Conservation (phyloP, 64 coral and sea anemone genomes). For the Acropora tenuis region DNA sequence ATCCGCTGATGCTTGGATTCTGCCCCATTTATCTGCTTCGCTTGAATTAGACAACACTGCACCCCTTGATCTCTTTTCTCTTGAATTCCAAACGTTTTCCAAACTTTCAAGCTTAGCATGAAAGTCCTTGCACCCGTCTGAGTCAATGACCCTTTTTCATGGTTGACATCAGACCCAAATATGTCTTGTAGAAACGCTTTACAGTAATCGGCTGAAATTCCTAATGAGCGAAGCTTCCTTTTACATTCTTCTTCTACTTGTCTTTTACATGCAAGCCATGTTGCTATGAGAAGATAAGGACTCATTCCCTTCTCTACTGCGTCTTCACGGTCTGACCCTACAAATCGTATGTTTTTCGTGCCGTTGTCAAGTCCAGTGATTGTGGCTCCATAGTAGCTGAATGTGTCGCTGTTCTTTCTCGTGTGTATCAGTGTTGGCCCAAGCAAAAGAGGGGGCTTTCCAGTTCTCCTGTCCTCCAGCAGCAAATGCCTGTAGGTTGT, state of each 20-base stretch:
- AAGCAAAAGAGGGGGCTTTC: too few relatives aligned
- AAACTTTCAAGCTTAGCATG: too few relatives aligned
- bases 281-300: neutral
- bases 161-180: neutral
- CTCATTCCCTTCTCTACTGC: too few relatives aligned
- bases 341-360: neutral
- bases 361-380: neutral
- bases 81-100: too few relatives aligned
- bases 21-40: too few relatives aligned
- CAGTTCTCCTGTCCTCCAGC: too few relatives aligned
- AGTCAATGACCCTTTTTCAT: neutral
- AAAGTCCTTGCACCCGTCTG: neutral
- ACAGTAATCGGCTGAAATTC: neutral
- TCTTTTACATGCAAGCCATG: slow-evolving; percentile 16
- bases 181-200: neutral
- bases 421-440: slow-evolving; percentile 19
- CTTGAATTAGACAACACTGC: too few relatives aligned
- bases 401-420: slow-evolving; percentile 19
- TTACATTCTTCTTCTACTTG: slow-evolving; percentile 21
- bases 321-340: neutral
- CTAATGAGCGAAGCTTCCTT: neutral
- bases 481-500: too few relatives aligned
- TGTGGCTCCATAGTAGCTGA: slow-evolving; percentile 17
- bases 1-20: too few relatives aligned
- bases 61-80: too few relatives aligned